Conservation (phyloP, 1,140 invertebrate species). For the Antheraea mylitta region DNA sequence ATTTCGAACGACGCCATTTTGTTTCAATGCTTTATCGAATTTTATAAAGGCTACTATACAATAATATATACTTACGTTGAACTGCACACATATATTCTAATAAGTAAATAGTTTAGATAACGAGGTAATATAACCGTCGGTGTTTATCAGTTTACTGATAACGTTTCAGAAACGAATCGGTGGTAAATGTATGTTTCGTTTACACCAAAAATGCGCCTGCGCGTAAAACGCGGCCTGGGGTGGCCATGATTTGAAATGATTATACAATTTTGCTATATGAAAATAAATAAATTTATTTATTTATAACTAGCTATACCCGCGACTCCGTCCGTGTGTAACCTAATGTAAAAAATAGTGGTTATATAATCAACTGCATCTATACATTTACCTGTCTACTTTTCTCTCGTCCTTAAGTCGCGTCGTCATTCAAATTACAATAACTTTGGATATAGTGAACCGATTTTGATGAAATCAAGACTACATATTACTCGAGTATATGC, state of each 20-base stretch:
- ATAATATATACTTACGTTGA: too few species aligned
- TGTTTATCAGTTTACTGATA: not conserved
- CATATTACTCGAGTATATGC: too few species aligned
- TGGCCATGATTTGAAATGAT: not conserved
- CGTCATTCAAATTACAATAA: too few species aligned
- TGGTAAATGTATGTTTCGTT: not conserved
- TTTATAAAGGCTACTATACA: not conserved
- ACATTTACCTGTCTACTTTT: too few species aligned
- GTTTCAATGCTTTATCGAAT: not conserved
- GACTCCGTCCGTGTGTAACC: too few species aligned
- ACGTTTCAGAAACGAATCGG: not conserved
- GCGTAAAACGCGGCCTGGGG: not conserved
- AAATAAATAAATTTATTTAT: too few species aligned
- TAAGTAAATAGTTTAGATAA: constrained; percentile 4
- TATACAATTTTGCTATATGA: not conserved
- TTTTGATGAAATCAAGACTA: too few species aligned
- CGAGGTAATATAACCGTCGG: constrained; percentile 1
- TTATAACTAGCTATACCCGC: too few species aligned
- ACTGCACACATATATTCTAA: not conserved
- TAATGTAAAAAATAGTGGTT: too few species aligned
- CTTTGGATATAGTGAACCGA: too few species aligned
- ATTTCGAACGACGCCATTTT: not conserved
- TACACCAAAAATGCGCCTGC: not conserved
- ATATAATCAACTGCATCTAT: too few species aligned
- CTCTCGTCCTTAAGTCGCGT: too few species aligned